Base-by-base conservation (phyloP, 2,888 invertebrate species). In the Nyleta sp. region DNA sequence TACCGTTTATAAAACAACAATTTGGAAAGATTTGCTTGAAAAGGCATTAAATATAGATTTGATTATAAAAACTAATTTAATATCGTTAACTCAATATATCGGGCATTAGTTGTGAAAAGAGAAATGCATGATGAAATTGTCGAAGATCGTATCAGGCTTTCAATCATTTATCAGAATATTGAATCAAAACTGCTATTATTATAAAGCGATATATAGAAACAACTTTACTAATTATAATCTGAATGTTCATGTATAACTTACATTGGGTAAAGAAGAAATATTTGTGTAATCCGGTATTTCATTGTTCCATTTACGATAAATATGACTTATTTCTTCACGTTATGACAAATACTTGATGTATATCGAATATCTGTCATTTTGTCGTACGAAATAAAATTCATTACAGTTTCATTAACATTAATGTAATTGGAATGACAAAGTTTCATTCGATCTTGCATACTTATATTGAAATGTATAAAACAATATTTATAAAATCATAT, bases 101-200 rank as follows among this genome's bases (percentile, higher is more conserved):
- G 24, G 31, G 28, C 33, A 44, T 59, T 44, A 24, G 10, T 20
- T n/a, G 31, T 20, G 15, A 57, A 42, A 42, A 42, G 33, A 20
- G 46, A 60, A 20, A 44, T 20, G 4, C 33, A 10, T 31, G 33
- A 60, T 46, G 46, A 60, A 46, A 46, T 31, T 20, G 24, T 60
- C 44, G 22, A 57, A 57, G 42, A 60, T 60, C 8, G 7, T 46
- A 59, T 42, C 57, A n/a, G n/a, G 28, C 42, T 42, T 59, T 59
- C 57, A 42, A 46, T 46, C 46, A 60, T 44, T 60, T 46, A 46
- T 20, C 46, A 33, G 44, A 46, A 46, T 46, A 60, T 31, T 44
- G 17, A 31, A 46, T 44, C 20, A 18, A 33, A 44, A 28, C 18
- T 46, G 20, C 33, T 57, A 33, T 42, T 57, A 28, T 57, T 60